phyloP scores from a whole-genome alignment of 2,113 vertebrate genomes.

The Nanorana parkeri region DNA sequence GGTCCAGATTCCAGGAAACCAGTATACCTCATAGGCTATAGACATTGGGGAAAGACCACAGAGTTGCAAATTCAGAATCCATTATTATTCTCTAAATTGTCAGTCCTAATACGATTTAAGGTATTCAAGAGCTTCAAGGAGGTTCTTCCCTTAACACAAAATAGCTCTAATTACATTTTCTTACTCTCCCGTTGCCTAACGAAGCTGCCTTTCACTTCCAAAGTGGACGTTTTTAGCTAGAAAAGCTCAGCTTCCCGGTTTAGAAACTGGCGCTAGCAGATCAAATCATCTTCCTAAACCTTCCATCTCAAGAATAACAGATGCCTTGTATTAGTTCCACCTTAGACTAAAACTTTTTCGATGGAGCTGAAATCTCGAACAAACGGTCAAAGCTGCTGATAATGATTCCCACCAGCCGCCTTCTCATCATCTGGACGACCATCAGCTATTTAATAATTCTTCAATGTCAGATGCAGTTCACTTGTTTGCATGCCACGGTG shows the following conservation, averaged over 20 bases:
- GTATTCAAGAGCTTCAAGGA: too few species aligned
- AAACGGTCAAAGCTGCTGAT: neutral
- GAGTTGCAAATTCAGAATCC: too few species aligned
- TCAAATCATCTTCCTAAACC: neutral
- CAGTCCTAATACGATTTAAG: too few species aligned
- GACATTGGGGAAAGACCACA: too few species aligned
- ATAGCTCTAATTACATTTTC: too few species aligned
- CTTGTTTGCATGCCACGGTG: constrained; percentile 28
- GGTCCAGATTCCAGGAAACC: too few species aligned
- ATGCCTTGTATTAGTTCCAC: constrained; percentile 22
- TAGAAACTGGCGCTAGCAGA: neutral
- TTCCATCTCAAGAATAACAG: constrained; percentile 10
- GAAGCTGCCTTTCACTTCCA: too few species aligned
- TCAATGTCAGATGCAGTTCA: constrained; percentile 25
- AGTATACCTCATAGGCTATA: too few species aligned
- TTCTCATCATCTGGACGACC: constrained; percentile 44
- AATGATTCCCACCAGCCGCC: constrained; percentile 42
- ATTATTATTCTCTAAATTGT: too few species aligned
- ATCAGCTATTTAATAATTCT: constrained; percentile 46
- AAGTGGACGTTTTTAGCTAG: neutral
- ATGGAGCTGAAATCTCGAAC: constrained; percentile 33
- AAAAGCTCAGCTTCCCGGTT: constrained; percentile 13
- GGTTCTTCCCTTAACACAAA: too few species aligned
- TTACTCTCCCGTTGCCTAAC: too few species aligned
- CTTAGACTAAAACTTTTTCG: constrained; percentile 11